Conservation (phyloP, 2,888 invertebrate species). For the Pseudeuparius sepicola region DNA sequence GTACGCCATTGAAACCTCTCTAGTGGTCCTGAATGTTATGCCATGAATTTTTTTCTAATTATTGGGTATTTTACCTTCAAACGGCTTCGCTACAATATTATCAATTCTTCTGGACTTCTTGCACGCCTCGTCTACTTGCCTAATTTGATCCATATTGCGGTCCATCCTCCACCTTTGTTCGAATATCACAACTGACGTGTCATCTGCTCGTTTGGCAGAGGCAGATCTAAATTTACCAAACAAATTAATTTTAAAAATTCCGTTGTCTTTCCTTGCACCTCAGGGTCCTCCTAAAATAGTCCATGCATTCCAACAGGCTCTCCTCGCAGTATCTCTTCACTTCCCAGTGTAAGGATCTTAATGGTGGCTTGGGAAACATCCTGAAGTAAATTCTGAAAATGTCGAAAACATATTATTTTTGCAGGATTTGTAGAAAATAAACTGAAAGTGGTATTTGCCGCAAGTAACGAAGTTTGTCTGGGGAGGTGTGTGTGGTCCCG, state of each 20-base stretch:
- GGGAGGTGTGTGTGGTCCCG: neutral
- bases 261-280: constrained; percentile 23
- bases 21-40: constrained; percentile 37
- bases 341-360: constrained; percentile 52
- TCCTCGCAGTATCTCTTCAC: constrained; percentile 46
- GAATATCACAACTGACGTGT: constrained; percentile 41
- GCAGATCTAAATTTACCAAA: too few relatives aligned
- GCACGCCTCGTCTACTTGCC: constrained; percentile 43
- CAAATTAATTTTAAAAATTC: constrained; percentile 5
- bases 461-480: neutral
- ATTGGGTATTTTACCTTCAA: constrained; percentile 36
- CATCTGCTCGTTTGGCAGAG: constrained; percentile 37
- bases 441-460: too few relatives aligned
- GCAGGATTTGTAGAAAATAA: constrained; percentile 1
- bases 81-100: constrained; percentile 42
- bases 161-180: constrained; percentile 39
- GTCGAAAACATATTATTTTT: neutral
- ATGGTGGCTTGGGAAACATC: constrained; percentile 46
- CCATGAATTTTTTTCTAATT: too few relatives aligned
- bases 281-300: constrained; percentile 42
- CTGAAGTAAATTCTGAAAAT: constrained; percentile 33
- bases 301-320: constrained; percentile 47
- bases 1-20: constrained; percentile 54
- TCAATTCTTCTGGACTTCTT: constrained; percentile 38
- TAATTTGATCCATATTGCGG: constrained; percentile 36